Evolutionary conservation across 2,888 invertebrate genomes (phyloP).

Genomic region (Troides aeacus): DNA sequence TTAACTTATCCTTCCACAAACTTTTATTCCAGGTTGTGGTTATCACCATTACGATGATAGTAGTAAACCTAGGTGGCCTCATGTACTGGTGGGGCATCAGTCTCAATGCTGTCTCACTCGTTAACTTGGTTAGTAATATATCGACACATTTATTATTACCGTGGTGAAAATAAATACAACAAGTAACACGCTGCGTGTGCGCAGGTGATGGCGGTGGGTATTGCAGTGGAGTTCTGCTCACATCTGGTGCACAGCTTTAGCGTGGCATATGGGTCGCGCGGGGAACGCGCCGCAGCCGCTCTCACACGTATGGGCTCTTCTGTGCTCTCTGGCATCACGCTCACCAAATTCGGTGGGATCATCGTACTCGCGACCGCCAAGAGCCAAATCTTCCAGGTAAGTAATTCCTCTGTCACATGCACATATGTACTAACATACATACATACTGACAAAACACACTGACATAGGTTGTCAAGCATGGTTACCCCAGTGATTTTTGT

Average conservation of each 20-base stretch:
- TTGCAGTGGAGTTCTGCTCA: slow-evolving; percentile 98
- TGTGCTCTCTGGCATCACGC: slow-evolving; percentile 97
- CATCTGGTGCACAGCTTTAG: slow-evolving; percentile 97
- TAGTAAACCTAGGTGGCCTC: slow-evolving; percentile 94
- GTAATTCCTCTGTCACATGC: background rate
- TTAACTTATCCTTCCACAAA: no score
- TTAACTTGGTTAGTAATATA: slow-evolving; percentile 88
- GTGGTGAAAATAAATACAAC: no score
- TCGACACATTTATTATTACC: no score
- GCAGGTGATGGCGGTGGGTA: slow-evolving; percentile 97
- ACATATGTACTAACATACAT: background rate
- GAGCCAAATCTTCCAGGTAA: slow-evolving; percentile 95
- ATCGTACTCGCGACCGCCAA: slow-evolving; percentile 97
- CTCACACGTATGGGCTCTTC: slow-evolving; percentile 96
- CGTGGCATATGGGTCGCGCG: slow-evolving; percentile 82
- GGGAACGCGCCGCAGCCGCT: slow-evolving; percentile 89
- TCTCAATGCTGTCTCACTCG: slow-evolving; percentile 97
- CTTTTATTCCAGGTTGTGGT: slow-evolving; percentile 83
- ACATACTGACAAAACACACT: no score
- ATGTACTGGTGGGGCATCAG: slow-evolving; percentile 99
- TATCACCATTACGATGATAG: slow-evolving; percentile 95
- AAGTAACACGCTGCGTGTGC: background rate
- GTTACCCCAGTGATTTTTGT: no score
- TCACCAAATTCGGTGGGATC: slow-evolving; percentile 99
- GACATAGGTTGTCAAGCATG: no score